Percentiles rank a stretch among this genome's conserved stretches.
These are phyloP conservation scores for Panagrolaimus sp. DNA, from an alignment of 1,140 invertebrate genomes.

Conservation along the genomic window DNA sequence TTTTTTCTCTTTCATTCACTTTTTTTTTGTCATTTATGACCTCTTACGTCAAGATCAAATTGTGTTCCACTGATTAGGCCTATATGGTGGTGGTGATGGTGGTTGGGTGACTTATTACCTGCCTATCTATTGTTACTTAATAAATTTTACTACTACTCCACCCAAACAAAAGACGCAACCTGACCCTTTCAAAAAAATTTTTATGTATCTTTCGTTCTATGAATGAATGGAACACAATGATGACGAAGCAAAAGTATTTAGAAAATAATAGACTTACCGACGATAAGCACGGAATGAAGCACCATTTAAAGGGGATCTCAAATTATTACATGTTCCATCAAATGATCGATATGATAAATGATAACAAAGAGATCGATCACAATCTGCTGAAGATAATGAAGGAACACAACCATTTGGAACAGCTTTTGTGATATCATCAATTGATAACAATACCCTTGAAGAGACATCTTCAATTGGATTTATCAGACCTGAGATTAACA, in stretches of 20 bases:
- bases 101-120: no score
- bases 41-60: no score
- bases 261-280: slow-evolving; percentile 27
- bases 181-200: no score
- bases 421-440: slow-evolving; percentile 54
- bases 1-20: no score
- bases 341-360: slow-evolving; percentile 46
- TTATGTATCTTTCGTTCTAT: no score
- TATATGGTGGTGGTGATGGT: no score
- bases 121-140: no score
- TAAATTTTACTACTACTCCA: no score
- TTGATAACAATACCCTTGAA: slow-evolving; percentile 41
- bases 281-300: slow-evolving; percentile 50
- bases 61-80: no score
- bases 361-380: slow-evolving; percentile 42
- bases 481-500: slow-evolving; percentile 35
- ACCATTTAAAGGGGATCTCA: slow-evolving; percentile 38
- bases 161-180: no score
- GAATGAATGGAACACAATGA: no score
- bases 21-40: no score
- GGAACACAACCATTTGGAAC: slow-evolving; percentile 58
- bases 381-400: slow-evolving; percentile 43
- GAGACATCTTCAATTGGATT: slow-evolving; percentile 53
- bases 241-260: slow-evolving; percentile 7
- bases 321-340: slow-evolving; percentile 50